These are phyloP conservation scores for Erebia palarica DNA, from an alignment of 2,888 invertebrate genomes.

Conservation along the genomic window DNA sequence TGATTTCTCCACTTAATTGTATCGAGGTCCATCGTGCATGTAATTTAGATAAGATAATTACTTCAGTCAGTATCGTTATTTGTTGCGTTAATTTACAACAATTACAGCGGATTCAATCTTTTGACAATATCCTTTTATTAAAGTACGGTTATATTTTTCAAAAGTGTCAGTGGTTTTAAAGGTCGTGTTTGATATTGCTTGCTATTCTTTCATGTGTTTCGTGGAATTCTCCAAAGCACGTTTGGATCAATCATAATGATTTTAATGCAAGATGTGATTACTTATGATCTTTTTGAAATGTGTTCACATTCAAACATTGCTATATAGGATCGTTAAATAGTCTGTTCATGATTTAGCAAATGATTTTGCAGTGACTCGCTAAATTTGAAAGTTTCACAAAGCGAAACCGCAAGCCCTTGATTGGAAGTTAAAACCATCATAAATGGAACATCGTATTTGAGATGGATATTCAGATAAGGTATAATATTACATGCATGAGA, in stretches of 20 bases:
- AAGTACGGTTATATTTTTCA: no score
- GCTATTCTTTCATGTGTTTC: not conserved
- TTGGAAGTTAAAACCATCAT: conserved; percentile 7
- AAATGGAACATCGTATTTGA: conserved; percentile 6
- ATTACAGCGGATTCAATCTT: not conserved
- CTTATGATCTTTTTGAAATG: not conserved
- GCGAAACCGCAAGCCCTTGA: conserved; percentile 7
- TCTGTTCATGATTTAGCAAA: conserved; percentile 7
- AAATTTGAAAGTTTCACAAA: conserved; percentile 12
- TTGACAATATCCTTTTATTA: no score
- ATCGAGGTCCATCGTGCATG: conserved; percentile 15
- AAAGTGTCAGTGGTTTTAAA: no score
- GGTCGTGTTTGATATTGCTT: not conserved
- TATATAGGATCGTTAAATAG: not conserved
- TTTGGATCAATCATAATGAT: not conserved
- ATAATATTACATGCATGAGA: conserved; percentile 7
- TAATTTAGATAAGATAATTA: conserved; percentile 19
- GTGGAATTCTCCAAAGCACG: not conserved
- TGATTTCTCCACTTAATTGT: conserved; percentile 17
- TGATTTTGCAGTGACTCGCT: conserved; percentile 8
- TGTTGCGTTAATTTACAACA: not conserved
- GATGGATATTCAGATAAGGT: conserved; percentile 2
- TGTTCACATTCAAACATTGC: not conserved
- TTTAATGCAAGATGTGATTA: not conserved
- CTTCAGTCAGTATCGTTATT: not conserved